Evolutionary conservation across 2,888 invertebrate species (phyloP).

Genomic region (Lithophane leautieri): DNA sequence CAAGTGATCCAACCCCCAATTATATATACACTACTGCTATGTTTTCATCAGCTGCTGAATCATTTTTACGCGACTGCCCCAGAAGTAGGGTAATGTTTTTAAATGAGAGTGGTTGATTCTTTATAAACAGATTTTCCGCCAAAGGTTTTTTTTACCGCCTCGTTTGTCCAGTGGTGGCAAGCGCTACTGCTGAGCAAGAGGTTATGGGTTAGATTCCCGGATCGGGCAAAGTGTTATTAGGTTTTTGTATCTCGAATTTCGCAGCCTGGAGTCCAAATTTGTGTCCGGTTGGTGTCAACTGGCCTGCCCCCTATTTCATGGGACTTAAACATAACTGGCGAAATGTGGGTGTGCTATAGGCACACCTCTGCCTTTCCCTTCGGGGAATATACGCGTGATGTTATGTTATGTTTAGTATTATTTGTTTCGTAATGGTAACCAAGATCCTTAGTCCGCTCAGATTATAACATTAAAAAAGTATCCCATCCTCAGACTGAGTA

Average conservation of each 20-base stretch:
- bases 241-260: neutral
- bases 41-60: neutral
- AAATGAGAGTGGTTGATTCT: neutral
- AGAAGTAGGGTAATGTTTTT: too few relatives aligned
- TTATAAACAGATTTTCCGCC: neutral
- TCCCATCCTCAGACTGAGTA: constrained; percentile 12
- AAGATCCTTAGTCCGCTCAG: neutral
- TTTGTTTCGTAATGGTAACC: neutral
- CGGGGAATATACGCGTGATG: neutral
- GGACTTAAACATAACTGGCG: neutral
- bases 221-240: neutral
- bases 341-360: neutral
- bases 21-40: neutral
- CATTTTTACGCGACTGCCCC: too few relatives aligned
- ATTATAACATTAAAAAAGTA: constrained; percentile 1
- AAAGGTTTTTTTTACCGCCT: neutral
- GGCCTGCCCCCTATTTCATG: too few relatives aligned
- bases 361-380: neutral
- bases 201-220: neutral
- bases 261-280: too few relatives aligned
- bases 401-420: neutral
- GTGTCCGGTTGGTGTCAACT: too few relatives aligned
- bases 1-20: too few relatives aligned
- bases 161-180: neutral
- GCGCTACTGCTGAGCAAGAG: neutral